Conservation (phyloP, 1,140 invertebrate species). For the Leptinotarsa undecemlineata region DNA sequence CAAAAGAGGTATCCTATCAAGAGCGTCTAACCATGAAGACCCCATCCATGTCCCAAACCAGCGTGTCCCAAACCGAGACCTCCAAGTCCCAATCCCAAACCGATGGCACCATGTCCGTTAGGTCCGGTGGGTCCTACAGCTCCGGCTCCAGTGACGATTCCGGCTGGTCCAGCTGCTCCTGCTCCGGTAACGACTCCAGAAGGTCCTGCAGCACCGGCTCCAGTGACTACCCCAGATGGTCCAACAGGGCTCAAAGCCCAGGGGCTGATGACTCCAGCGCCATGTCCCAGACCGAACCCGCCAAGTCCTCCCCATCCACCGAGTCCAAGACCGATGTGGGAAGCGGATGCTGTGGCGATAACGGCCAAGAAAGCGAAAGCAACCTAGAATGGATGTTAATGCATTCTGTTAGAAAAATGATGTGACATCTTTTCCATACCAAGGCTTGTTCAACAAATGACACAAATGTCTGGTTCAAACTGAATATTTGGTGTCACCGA, state of each 20-base stretch:
- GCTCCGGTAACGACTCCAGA: constrained; percentile 20
- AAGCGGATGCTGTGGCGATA: neutral
- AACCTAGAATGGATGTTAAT: neutral
- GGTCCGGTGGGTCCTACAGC: constrained; percentile 24
- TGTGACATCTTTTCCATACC: too few relatives aligned
- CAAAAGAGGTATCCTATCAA: neutral
- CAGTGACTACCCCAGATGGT: constrained; percentile 22
- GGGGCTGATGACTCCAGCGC: constrained; percentile 4
- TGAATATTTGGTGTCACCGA: too few relatives aligned
- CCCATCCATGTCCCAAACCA: constrained; percentile 12
- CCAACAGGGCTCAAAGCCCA: constrained; percentile 10
- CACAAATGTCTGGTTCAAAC: too few relatives aligned
- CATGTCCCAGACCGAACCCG: neutral
- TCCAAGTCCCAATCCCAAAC: constrained; percentile 1
- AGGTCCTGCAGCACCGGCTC: constrained; percentile 17
- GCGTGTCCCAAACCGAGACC: constrained; percentile 6
- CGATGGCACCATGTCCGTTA: constrained; percentile 13
- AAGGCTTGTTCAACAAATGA: too few relatives aligned
- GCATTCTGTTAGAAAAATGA: too few relatives aligned
- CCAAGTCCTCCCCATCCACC: constrained; percentile 1
- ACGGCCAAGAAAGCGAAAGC: constrained; percentile 16
- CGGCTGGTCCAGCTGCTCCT: constrained; percentile 22
- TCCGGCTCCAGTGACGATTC: constrained; percentile 17
- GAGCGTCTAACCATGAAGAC: neutral
- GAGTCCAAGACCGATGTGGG: neutral